A percentile compares a stretch with the other conserved stretches of the same genome.
phyloP scores from a whole-genome alignment of 2,888 invertebrate species.

The Agapostemon virescens region DNA sequence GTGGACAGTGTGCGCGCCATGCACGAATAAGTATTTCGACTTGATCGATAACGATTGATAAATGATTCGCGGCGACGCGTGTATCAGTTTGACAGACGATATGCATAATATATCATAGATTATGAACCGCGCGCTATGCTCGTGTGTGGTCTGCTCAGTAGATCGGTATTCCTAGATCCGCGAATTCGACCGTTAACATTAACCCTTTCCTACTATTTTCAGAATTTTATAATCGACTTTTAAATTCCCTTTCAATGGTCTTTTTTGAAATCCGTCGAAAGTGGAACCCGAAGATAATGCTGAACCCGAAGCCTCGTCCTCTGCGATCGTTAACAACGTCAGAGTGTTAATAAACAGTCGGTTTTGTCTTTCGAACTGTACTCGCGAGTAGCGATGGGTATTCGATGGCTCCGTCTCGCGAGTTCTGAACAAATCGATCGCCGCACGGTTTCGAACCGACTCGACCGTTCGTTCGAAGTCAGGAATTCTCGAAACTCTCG shows the following conservation, averaged over 20 bases:
- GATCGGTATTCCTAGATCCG: conserved; percentile 24
- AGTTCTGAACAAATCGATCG: too few relatives aligned
- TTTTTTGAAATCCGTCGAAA: conserved; percentile 33
- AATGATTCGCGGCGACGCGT: conserved; percentile 51
- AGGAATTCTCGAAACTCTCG: too few relatives aligned
- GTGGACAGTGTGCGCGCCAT: conserved; percentile 22
- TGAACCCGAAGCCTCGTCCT: conserved; percentile 37
- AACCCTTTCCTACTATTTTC: too few relatives aligned
- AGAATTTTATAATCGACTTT: too few relatives aligned
- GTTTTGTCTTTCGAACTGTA: not conserved
- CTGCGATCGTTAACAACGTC: conserved; percentile 39
- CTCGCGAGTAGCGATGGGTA: too few relatives aligned
- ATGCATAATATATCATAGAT: conserved; percentile 46
- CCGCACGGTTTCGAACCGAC: too few relatives aligned
- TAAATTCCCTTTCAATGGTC: too few relatives aligned
- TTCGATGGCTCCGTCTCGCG: too few relatives aligned
- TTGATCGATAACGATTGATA: conserved; percentile 56
- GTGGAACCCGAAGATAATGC: conserved; percentile 16
- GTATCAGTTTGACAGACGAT: conserved; percentile 47
- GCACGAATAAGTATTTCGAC: conserved; percentile 41
- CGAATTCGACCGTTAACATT: too few relatives aligned
- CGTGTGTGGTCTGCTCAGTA: conserved; percentile 34
- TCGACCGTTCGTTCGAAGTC: too few relatives aligned
- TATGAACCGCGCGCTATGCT: conserved; percentile 16
- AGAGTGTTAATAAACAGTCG: conserved; percentile 36